Base-by-base conservation (phyloP, 2,113 vertebrate genomes). In the Takifugu bimaculatus region DNA sequence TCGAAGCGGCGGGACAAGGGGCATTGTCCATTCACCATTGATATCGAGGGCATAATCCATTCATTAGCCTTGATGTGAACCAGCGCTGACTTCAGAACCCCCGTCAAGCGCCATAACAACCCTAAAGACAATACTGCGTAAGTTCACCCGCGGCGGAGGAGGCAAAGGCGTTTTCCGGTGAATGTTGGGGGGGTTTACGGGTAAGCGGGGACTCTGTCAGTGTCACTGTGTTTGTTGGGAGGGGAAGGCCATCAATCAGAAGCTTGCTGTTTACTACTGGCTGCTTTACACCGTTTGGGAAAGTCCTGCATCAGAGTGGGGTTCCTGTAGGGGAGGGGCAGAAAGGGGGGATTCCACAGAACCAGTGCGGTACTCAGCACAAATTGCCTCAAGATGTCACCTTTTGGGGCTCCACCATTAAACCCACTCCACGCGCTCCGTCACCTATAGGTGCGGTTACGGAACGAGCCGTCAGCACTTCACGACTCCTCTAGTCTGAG, bases 21-120 rank as follows among this genome's bases (percentile, higher is more conserved):
- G 63, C 63, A 74, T 80, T 80, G 77, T 84, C 55, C 73, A 79
- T 85, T 88, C 77, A 80, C 81, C 43, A 78, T 74, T 81, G 72
- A 79, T 81, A 80, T 80, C 25, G 20, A 84, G 74, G 53, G 76
- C 60, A 78, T 84, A 75, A 84, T 79, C 70, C 62, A 84, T 84
- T 85, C 81, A 80, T 80, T 73, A 76, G 71, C 74, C 63, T 75
- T 64, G 74, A 78, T 77, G 80, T 70, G 81, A 79, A 70, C 72
- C 74, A 55, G 59, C 6, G 25, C 54, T 63, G 59, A 53, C 35
- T 39, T 39, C 35, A 39, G 11, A 7, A 39, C 77, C 80, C 74
- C 77, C 80, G 72, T 61, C 75, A 62, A 73, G 73, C 77, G 56
- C 80, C 72, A 80, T 79, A 80, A 77, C 75, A 75, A 68, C 79